phyloP scores from a whole-genome alignment of 2,888 invertebrate genomes.

The Nomada flava region DNA sequence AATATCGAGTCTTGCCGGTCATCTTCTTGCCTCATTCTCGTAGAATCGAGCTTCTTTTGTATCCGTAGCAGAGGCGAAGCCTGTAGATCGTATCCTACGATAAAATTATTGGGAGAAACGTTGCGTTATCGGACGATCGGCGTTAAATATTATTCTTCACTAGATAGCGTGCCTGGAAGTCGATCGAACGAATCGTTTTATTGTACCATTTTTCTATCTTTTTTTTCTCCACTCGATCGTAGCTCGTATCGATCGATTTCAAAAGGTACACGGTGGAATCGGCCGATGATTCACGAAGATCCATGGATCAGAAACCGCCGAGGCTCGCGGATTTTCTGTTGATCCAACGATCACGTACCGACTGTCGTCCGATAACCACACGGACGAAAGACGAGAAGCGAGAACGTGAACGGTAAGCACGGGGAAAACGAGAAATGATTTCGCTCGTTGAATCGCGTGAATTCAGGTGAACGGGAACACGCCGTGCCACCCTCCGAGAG shows the following conservation, averaged over 20 bases:
- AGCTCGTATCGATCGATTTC: slow-evolving; percentile 22
- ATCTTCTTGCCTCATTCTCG: slow-evolving; percentile 23
- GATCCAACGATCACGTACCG: slow-evolving; percentile 44
- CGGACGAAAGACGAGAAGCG: slow-evolving; percentile 48
- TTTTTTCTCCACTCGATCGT: no score
- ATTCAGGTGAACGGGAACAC: neutral
- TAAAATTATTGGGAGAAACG: neutral
- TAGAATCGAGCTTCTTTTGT: neutral
- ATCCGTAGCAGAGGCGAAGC: neutral
- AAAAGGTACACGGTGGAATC: slow-evolving; percentile 17
- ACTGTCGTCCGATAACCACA: slow-evolving; percentile 25
- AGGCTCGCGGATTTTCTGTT: slow-evolving; percentile 35
- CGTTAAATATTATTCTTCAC: neutral
- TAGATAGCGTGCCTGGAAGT: neutral
- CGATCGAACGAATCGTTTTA: neutral
- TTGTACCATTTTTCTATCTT: neutral
- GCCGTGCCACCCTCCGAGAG: neutral
- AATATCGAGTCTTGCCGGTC: slow-evolving; percentile 13
- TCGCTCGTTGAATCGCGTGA: neutral
- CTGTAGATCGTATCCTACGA: neutral
- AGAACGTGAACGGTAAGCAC: slow-evolving; percentile 37
- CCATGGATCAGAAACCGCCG: slow-evolving; percentile 30
- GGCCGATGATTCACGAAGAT: slow-evolving; percentile 44
- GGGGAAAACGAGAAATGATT: slow-evolving; percentile 19
- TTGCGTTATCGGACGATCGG: neutral